A percentile compares a stretch with the other conserved stretches of the same genome.
These are phyloP conservation scores for Drosophila lini DNA, from an alignment of 1,140 invertebrate genomes.

Conservation along the genomic window DNA sequence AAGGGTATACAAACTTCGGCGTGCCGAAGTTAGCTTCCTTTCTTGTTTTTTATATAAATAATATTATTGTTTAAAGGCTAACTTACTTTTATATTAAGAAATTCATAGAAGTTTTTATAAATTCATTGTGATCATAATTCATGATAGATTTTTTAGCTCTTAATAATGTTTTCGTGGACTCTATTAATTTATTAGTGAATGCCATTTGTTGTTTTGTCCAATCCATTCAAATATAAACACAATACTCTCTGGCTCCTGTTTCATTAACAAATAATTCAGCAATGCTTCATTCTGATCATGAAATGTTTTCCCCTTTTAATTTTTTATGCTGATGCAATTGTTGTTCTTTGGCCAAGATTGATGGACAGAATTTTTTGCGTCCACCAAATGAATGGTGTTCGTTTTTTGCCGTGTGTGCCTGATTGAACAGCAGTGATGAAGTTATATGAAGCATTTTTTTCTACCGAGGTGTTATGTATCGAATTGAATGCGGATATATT, in stretches of 20 bases:
- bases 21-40: too few species aligned
- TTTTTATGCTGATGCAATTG: conserved; percentile 20
- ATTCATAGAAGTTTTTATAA: background rate
- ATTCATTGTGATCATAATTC: background rate
- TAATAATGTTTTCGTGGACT: background rate
- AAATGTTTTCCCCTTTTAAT: conserved; percentile 5
- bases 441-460: conserved; percentile 31
- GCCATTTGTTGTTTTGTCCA: background rate
- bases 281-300: conserved; percentile 37
- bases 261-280: conserved; percentile 40
- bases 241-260: conserved; percentile 14
- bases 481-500: conserved; percentile 12
- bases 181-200: background rate
- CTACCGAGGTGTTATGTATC: conserved; percentile 1
- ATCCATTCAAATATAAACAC: conserved; percentile 7
- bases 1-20: too few species aligned
- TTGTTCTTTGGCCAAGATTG: conserved; percentile 41
- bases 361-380: conserved; percentile 30
- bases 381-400: conserved; percentile 7
- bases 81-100: background rate
- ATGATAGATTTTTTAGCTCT: background rate
- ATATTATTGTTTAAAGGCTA: too few species aligned
- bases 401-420: conserved; percentile 23
- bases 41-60: too few species aligned
- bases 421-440: conserved; percentile 51